phyloP scores from a whole-genome alignment of 2,888 invertebrate genomes.

The Clusia tigrina region DNA sequence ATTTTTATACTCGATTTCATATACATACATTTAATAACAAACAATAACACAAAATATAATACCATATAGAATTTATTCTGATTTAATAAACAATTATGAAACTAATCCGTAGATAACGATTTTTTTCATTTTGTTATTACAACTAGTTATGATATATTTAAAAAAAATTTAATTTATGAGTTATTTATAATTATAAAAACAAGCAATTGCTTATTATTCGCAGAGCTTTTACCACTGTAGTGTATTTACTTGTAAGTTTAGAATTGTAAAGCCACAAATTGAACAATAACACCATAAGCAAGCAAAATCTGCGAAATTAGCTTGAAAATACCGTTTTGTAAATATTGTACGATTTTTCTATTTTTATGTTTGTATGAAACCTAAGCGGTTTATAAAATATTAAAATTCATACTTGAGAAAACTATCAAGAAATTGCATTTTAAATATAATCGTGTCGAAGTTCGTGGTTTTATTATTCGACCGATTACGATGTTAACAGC shows the following conservation, averaged over 20 bases:
- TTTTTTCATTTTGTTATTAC: constrained; percentile 8
- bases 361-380: constrained; percentile 57
- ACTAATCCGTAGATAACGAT: constrained; percentile 10
- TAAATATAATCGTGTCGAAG: too few species aligned
- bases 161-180: background rate
- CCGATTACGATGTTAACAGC: too few species aligned
- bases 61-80: too few species aligned
- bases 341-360: constrained; percentile 58
- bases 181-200: background rate
- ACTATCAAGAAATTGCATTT: too few species aligned
- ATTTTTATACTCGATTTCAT: too few species aligned
- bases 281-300: constrained; percentile 20
- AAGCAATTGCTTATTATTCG: constrained; percentile 22
- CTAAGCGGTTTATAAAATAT: too few species aligned
- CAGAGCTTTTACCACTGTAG: constrained; percentile 25
- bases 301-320: constrained; percentile 14
- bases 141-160: background rate
- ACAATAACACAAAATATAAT: too few species aligned
- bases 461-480: too few species aligned
- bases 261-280: constrained; percentile 13
- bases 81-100: background rate
- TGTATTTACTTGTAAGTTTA: constrained; percentile 16
- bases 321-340: constrained; percentile 46
- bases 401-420: too few species aligned
- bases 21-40: too few species aligned